Base-by-base conservation (phyloP, 2,797 vertebrate species). In the Lagodon rhomboides region DNA sequence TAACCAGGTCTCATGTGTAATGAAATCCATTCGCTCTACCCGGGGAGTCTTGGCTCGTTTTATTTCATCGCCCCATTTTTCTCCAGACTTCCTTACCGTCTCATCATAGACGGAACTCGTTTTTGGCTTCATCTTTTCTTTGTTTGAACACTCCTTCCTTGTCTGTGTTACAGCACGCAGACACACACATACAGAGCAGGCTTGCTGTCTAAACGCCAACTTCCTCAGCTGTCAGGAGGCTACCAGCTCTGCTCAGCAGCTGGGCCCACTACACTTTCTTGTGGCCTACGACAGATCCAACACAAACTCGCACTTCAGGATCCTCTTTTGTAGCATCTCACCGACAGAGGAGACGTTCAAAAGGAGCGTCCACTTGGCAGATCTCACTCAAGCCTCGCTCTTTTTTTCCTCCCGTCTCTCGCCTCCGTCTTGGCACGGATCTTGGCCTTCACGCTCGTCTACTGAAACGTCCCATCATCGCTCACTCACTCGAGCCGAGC, bases 401-500 rank as follows among this genome's bases (percentile, higher is more conserved):
- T 75, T 46, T 68, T 79, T 71, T 47, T 23, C 47, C 47, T 66
- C 73, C 78, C 60, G 56, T 69, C 60, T 82, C 82, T 82, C 63
- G 73, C 58, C 69, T 82, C 73, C 9, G 66, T 79, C 86, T 93
- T 93, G 93, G 93, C 92, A 93, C 67, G 25, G 65, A 86, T 74
- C 73, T 86, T 85, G 81, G 77, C 86, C 74, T 92, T 94, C 89
- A 91, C 80, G 41, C 83, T 75, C 82, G 83, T 89, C 84, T 76
- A 95, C 83, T 93, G 93, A 95, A 95, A 94, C 83, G 56, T 93
- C 85, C 93, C 91, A 80, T 95, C 94, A 96, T 92, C 94, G 89
- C 93, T 90, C 91, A 79, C 91, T 93, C 89, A 91, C 94, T 93
- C 58, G 58, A 86, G 88, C 86, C 82, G 66, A 87, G 91, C 88